Conservation (phyloP, 2,888 invertebrate genomes). For the Agriopis leucophaearia region DNA sequence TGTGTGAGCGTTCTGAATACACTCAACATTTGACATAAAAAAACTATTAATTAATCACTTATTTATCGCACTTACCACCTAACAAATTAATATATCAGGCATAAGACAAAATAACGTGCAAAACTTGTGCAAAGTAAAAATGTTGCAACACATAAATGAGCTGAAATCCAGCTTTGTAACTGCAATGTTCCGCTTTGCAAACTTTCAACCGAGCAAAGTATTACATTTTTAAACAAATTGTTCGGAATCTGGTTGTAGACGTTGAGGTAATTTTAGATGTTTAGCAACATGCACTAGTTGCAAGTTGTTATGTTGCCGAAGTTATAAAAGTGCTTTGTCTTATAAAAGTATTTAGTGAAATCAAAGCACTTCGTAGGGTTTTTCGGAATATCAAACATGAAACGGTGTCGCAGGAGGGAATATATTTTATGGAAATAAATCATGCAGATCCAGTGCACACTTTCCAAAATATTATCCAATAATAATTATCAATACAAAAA, state of each 20-base stretch:
- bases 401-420: not conserved
- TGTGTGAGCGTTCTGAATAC: too few species aligned
- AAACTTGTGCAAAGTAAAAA: constrained; percentile 15
- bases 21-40: too few species aligned
- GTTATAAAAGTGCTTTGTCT: too few species aligned
- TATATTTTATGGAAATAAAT: too few species aligned
- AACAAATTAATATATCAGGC: too few species aligned
- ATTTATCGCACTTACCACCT: too few species aligned
- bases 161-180: constrained; percentile 30
- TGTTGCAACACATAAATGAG: constrained; percentile 26
- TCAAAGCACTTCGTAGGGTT: not conserved
- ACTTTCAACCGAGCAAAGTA: constrained; percentile 24
- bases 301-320: too few species aligned
- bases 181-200: constrained; percentile 22
- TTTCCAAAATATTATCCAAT: too few species aligned
- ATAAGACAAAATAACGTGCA: not conserved
- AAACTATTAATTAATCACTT: too few species aligned
- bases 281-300: not conserved
- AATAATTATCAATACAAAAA: too few species aligned
- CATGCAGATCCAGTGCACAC: too few species aligned
- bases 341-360: not conserved
- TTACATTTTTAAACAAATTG: constrained; percentile 24
- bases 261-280: constrained; percentile 22
- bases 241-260: constrained; percentile 14
- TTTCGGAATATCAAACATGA: not conserved